These are phyloP conservation scores for Oreochromis tanganicae DNA, from an alignment of 2,113 vertebrate species.

Conservation along the genomic window DNA sequence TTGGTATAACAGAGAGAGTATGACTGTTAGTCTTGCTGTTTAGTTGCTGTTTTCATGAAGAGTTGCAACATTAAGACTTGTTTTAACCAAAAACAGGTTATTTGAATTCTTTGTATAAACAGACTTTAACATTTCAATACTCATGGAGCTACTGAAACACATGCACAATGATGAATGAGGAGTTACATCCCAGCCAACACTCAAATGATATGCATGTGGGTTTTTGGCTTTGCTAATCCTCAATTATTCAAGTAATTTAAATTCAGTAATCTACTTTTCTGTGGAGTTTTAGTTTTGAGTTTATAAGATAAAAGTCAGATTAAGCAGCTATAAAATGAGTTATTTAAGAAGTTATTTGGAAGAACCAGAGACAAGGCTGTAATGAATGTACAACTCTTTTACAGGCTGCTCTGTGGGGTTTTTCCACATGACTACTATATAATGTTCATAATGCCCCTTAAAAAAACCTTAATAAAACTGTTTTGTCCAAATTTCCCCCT, in stretches of 20 bases:
- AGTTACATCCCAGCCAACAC: not conserved
- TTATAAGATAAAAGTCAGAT: not conserved
- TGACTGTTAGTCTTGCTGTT: not conserved
- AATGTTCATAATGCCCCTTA: not conserved
- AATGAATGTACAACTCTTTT: not conserved
- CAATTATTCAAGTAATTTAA: not conserved
- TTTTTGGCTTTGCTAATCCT: not conserved
- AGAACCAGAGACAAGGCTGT: not conserved
- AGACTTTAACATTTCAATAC: not conserved
- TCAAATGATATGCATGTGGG: not conserved
- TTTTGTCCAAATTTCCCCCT: not conserved
- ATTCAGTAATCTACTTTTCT: not conserved
- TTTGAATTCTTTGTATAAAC: not conserved
- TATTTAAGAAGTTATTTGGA: not conserved
- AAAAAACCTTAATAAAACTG: not conserved
- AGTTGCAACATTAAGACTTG: not conserved
- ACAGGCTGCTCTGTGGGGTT: not conserved
- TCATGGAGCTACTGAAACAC: not conserved
- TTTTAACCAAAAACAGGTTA: not conserved
- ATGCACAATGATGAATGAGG: not conserved
- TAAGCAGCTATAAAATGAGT: not conserved
- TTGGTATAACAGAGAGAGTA: not conserved
- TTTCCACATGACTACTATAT: not conserved
- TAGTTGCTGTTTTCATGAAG: not conserved
- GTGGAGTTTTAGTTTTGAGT: not conserved